Percentiles rank a stretch among this genome's conserved stretches.
Evolutionary conservation across 2,888 invertebrate species (phyloP).

Genomic region (Tortricodes alternella): DNA sequence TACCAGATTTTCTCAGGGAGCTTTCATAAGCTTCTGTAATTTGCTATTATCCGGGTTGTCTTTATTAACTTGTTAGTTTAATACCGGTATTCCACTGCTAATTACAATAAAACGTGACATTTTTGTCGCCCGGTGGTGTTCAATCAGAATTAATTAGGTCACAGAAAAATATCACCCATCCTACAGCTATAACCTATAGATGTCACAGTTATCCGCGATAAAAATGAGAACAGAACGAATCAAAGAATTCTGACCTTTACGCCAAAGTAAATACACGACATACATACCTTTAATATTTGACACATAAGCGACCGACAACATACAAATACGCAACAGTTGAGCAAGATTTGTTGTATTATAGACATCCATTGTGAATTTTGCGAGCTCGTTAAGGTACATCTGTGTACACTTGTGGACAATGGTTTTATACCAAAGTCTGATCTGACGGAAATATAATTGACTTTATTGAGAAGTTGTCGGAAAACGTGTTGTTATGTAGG

Average conservation of each 20-base stretch:
- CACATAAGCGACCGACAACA: conserved; percentile 22
- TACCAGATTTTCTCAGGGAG: conserved; percentile 7
- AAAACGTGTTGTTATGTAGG: background rate
- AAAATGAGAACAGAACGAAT: conserved; percentile 9
- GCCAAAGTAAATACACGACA: conserved; percentile 17
- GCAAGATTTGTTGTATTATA: conserved; percentile 42
- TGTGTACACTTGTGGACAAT: conserved; percentile 26
- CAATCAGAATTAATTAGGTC: background rate
- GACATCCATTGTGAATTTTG: conserved; percentile 33
- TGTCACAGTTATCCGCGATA: background rate
- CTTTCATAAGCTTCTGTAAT: conserved; percentile 11
- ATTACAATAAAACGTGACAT: no score
- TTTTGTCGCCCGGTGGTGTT: no score
- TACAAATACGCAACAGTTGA: conserved; percentile 34
- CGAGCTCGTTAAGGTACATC: conserved; percentile 32
- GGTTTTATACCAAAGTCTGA: background rate
- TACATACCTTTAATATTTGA: conserved; percentile 21
- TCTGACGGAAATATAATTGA: conserved; percentile 9
- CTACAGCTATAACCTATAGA: background rate
- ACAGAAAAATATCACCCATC: background rate
- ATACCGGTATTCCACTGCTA: no score
- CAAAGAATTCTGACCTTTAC: conserved; percentile 17
- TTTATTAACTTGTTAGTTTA: conserved; percentile 2
- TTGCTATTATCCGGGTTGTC: background rate
- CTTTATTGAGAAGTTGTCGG: background rate